phyloP scores from a whole-genome alignment of 2,888 invertebrate genomes.

The Aproaerema taeniolella region DNA sequence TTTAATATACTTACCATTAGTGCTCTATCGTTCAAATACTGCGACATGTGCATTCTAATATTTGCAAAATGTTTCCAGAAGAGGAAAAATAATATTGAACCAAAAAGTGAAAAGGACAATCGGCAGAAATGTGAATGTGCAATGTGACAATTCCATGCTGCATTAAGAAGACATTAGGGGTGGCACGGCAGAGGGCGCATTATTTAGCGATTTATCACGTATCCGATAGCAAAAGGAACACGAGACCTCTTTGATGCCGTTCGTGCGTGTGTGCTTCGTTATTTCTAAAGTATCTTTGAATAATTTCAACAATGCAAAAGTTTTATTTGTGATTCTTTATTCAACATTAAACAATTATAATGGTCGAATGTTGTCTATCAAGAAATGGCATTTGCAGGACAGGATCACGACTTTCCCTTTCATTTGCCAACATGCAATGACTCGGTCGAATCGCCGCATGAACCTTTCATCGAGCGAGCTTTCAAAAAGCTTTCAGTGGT shows the following conservation, averaged over 20 bases:
- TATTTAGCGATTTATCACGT: conserved; percentile 64
- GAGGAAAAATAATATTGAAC: conserved; percentile 30
- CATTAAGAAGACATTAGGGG: conserved; percentile 73
- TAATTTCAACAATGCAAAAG: not conserved
- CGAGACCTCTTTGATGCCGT: conserved; percentile 1
- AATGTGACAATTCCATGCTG: conserved; percentile 68
- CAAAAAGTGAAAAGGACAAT: conserved; percentile 41
- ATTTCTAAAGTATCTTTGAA: conserved; percentile 2
- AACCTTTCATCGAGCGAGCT: conserved; percentile 67
- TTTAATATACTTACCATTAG: conserved; percentile 35
- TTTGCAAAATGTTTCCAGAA: conserved; percentile 28
- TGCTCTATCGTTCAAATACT: conserved; percentile 26
- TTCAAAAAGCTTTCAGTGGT: conserved; percentile 72
- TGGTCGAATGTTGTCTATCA: no score
- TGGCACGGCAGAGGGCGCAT: conserved; percentile 52
- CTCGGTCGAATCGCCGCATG: conserved; percentile 53
- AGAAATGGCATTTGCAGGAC: no score
- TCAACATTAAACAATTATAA: no score
- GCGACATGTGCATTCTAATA: conserved; percentile 23
- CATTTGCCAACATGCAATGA: conserved; percentile 41
- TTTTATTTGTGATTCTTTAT: not conserved
- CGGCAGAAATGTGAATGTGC: conserved; percentile 52
- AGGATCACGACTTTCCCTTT: conserved; percentile 38
- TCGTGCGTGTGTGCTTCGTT: conserved; percentile 4
- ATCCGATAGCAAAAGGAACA: conserved; percentile 42